Conservation (phyloP, 2,888 invertebrate species). For the Syrphus vitripennis region DNA sequence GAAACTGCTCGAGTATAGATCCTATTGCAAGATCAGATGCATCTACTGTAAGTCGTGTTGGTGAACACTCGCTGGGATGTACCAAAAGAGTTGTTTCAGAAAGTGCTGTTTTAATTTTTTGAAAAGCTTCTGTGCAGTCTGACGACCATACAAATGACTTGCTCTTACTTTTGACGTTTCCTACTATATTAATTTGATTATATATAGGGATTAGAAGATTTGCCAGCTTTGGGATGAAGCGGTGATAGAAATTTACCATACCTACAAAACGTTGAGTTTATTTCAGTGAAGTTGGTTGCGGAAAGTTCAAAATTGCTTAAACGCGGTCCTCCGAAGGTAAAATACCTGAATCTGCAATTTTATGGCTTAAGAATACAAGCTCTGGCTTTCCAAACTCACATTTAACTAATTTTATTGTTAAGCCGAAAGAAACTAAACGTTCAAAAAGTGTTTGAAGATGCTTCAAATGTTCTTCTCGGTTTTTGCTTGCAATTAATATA, state of each 20-base stretch:
- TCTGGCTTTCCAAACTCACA: not conserved
- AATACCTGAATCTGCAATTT: too few species aligned
- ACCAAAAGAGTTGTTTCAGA: not conserved
- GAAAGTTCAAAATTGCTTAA: not conserved
- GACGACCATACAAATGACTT: too few species aligned
- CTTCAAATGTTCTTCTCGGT: too few species aligned
- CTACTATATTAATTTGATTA: too few species aligned
- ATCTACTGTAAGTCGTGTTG: not conserved
- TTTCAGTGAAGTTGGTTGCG: not conserved
- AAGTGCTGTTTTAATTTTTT: too few species aligned
- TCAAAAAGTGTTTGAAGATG: not conserved
- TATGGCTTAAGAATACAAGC: not conserved
- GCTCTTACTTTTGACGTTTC: too few species aligned
- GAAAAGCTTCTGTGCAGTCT: too few species aligned
- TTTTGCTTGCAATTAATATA: too few species aligned
- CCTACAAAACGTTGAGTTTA: too few species aligned
- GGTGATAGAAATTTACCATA: too few species aligned
- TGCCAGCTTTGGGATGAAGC: too few species aligned
- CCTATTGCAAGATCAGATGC: not conserved
- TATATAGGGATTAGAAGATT: too few species aligned
- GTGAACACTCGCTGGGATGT: not conserved
- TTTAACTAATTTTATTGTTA: not conserved
- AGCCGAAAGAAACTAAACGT: not conserved
- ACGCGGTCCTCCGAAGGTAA: not conserved
- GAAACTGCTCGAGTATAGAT: not conserved